phyloP scores from a whole-genome alignment of 2,797 vertebrate genomes.

The Sebastes diploproa region DNA sequence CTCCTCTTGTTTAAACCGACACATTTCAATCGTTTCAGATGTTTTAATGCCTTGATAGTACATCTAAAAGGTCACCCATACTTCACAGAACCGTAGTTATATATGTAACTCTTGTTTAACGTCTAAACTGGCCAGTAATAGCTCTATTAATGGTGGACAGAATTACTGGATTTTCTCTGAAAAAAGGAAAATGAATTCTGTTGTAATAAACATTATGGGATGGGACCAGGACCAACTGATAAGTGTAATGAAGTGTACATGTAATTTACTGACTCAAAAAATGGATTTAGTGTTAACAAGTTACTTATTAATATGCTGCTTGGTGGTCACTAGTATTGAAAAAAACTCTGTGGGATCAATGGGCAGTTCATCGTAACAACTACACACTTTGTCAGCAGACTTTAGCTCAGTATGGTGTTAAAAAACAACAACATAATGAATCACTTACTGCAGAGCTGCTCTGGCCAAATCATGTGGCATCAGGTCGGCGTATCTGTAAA shows the following conservation, averaged over 20 bases:
- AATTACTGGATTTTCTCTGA: fast-evolving
- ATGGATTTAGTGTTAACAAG: background rate
- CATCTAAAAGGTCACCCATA: background rate
- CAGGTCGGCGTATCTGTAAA: slow-evolving; percentile 89
- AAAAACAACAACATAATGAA: background rate
- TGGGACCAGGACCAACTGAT: no score
- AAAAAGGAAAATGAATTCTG: no score
- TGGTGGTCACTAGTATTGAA: fast-evolving
- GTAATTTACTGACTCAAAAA: no score
- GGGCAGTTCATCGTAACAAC: background rate
- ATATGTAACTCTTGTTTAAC: background rate
- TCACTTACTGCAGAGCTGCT: slow-evolving; percentile 90
- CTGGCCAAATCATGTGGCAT: slow-evolving; percentile 97
- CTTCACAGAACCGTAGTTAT: background rate
- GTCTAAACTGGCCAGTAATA: no score
- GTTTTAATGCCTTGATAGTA: background rate
- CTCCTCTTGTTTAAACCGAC: background rate
- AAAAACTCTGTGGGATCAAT: background rate
- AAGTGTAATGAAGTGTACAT: no score
- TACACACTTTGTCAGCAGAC: background rate
- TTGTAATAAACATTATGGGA: no score
- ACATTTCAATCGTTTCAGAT: background rate
- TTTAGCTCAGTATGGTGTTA: background rate
- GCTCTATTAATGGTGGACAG: background rate
- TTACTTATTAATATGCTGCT: background rate